Evolutionary conservation across 2,797 vertebrate species (phyloP).

Genomic region (Sebastolobus alascanus): DNA sequence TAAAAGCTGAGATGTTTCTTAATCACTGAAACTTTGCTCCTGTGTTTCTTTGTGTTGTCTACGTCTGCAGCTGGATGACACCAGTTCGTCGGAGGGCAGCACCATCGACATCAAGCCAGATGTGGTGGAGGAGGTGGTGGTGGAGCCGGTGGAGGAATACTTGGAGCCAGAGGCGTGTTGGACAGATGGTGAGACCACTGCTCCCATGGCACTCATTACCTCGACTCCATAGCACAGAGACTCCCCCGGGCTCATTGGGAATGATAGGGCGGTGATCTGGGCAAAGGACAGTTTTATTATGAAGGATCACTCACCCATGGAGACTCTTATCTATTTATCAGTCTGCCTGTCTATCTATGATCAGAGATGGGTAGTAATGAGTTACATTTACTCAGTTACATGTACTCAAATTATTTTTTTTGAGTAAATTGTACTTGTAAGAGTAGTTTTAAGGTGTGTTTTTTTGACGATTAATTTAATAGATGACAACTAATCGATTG

Average conservation of each 20-base stretch:
- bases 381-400: too few species aligned
- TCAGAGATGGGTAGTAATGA: too few species aligned
- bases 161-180: slow-evolving; percentile 96
- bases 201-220: slow-evolving; percentile 41
- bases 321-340: slow-evolving; percentile 17
- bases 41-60: slow-evolving; percentile 23
- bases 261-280: slow-evolving; percentile 32
- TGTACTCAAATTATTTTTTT: too few species aligned
- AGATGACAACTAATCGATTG: too few species aligned
- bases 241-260: slow-evolving; percentile 37
- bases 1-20: not conserved
- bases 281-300: slow-evolving; percentile 53
- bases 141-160: slow-evolving; percentile 96
- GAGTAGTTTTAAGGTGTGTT: too few species aligned
- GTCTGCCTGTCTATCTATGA: slow-evolving; percentile 6
- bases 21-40: not conserved
- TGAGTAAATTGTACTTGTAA: too few species aligned
- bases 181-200: slow-evolving; percentile 91
- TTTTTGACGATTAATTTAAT: too few species aligned
- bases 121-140: slow-evolving; percentile 93
- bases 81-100: slow-evolving; percentile 98
- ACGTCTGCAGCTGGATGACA: slow-evolving; percentile 91
- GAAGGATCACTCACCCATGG: slow-evolving; percentile 45
- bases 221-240: slow-evolving; percentile 47
- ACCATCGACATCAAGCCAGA: slow-evolving; percentile 99